phyloP scores from a whole-genome alignment of 2,113 vertebrate genomes.

The Paramisgurnus dabryanus region DNA sequence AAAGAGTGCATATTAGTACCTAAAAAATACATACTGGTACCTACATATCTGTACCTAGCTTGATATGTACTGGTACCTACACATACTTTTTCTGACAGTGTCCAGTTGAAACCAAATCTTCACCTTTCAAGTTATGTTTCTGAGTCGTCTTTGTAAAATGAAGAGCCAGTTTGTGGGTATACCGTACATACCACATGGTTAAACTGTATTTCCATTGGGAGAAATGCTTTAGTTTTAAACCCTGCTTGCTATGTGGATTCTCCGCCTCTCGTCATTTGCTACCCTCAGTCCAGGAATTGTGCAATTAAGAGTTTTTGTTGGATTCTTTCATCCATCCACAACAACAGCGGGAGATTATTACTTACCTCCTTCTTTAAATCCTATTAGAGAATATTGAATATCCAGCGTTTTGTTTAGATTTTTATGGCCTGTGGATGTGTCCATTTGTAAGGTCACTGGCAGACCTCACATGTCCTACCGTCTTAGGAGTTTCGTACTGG shows the following conservation, averaged over 20 bases:
- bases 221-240: conserved; percentile 24
- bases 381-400: conserved; percentile 34
- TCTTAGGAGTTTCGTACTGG: conserved; percentile 50
- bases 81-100: too few species aligned
- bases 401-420: conserved; percentile 4
- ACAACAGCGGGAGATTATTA: conserved; percentile 35
- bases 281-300: conserved; percentile 20
- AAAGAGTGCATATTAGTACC: too few species aligned
- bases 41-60: too few species aligned
- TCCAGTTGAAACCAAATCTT: too few species aligned
- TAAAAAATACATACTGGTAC: too few species aligned
- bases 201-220: neutral
- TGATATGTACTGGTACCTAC: too few species aligned
- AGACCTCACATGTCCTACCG: conserved; percentile 43
- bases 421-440: conserved; percentile 8
- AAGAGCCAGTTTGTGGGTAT: neutral
- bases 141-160: neutral
- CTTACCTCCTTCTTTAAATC: conserved; percentile 25
- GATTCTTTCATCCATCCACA: conserved; percentile 18
- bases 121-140: neutral
- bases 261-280: neutral
- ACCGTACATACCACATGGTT: neutral
- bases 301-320: conserved; percentile 34
- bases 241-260: neutral
- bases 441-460: conserved; percentile 41